Conservation (phyloP, 2,888 invertebrate genomes). For the Parnassius apollo region DNA sequence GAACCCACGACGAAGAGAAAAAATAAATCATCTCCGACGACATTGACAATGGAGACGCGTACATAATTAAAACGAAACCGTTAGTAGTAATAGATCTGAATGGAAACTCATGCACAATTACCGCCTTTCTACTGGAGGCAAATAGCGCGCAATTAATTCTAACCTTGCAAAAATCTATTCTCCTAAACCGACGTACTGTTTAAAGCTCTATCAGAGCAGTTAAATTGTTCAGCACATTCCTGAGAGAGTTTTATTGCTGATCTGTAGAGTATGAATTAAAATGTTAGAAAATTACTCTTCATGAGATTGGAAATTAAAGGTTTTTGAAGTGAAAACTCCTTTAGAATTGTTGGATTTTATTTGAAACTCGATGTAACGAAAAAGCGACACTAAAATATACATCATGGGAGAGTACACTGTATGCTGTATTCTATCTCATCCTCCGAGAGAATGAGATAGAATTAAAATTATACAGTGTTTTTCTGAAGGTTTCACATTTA, state of each 20-base stretch:
- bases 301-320: no score
- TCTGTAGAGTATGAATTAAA: background rate
- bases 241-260: background rate
- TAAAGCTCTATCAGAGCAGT: slow-evolving; percentile 5
- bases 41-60: background rate
- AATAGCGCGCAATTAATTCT: slow-evolving; percentile 18
- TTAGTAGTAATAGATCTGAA: slow-evolving; percentile 5
- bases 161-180: slow-evolving; percentile 4
- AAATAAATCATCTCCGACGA: no score
- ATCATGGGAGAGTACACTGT: no score
- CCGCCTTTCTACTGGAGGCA: background rate
- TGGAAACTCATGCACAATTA: slow-evolving; percentile 9
- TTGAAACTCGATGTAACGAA: no score
- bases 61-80: background rate
- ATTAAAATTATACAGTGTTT: no score
- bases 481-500: no score
- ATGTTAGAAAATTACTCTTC: background rate
- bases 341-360: no score
- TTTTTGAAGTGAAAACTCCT: no score
- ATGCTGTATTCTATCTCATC: no score
- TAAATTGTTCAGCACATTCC: slow-evolving; percentile 4
- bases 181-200: slow-evolving; percentile 3
- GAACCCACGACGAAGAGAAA: no score
- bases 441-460: no score
- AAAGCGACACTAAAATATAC: no score